Evolutionary conservation across 2,113 vertebrate species (phyloP).

Genomic region (Alligator mississippiensis): DNA sequence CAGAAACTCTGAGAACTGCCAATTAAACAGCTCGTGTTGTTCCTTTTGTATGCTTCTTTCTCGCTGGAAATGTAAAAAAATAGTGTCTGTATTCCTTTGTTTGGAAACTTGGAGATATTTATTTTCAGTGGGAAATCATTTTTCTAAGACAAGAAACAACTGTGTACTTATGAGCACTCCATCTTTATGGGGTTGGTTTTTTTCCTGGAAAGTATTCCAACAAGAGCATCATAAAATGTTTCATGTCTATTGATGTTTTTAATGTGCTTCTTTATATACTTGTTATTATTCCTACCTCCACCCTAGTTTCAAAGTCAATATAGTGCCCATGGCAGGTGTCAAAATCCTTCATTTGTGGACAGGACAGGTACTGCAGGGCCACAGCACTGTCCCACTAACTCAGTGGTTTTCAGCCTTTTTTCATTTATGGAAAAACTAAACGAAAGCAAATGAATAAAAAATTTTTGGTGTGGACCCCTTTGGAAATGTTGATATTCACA

Average conservation of each 20-base stretch:
- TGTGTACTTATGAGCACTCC: neutral
- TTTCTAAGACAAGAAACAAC: conserved; percentile 20
- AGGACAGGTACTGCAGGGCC: neutral
- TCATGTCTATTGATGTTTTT: neutral
- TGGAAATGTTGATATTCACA: too few relatives aligned
- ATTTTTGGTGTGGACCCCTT: too few relatives aligned
- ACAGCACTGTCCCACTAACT: neutral
- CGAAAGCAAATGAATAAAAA: too few relatives aligned
- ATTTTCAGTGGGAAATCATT: conserved; percentile 9
- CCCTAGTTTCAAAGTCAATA: neutral
- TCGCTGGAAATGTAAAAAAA: neutral
- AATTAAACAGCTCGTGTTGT: neutral
- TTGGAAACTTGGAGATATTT: neutral
- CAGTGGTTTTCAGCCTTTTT: too few relatives aligned
- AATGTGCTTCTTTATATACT: neutral
- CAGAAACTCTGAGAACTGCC: neutral
- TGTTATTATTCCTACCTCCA: neutral
- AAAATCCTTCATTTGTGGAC: neutral
- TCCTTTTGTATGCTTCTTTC: neutral
- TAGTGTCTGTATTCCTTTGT: neutral
- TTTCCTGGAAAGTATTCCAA: neutral
- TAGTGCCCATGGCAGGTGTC: neutral
- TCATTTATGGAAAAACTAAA: too few relatives aligned
- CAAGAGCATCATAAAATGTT: neutral
- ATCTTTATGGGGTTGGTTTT: conserved; percentile 4